These are phyloP conservation scores for Ctena decussata DNA, from an alignment of 2,888 invertebrate genomes.

Conservation along the genomic window DNA sequence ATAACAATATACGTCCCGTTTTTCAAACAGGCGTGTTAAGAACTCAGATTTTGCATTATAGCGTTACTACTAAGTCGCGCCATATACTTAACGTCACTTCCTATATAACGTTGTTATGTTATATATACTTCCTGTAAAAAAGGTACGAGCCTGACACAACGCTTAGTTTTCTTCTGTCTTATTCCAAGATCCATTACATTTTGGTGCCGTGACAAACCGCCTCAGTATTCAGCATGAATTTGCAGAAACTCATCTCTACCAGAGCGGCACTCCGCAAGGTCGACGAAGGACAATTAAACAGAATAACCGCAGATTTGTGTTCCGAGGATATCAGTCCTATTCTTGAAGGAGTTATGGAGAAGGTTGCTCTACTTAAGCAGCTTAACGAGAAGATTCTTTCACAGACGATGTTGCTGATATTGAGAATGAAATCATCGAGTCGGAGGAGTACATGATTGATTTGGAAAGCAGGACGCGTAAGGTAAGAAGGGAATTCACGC, in stretches of 20 bases:
- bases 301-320: neutral
- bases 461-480: neutral
- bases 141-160: neutral
- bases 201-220: neutral
- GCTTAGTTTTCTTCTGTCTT: neutral
- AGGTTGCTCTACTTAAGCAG: neutral
- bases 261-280: neutral
- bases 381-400: neutral
- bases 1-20: too few species aligned
- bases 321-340: neutral
- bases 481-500: neutral
- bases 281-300: neutral
- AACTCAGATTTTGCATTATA: too few species aligned
- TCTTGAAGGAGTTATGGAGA: neutral
- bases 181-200: constrained; percentile 3
- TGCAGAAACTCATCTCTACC: neutral
- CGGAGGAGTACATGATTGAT: constrained; percentile 5
- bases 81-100: neutral
- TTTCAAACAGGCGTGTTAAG: too few species aligned
- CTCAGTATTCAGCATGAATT: constrained; percentile 10
- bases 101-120: too few species aligned
- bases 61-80: neutral
- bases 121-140: neutral
- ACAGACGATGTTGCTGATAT: neutral
- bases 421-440: neutral